A percentile compares a stretch with the other conserved stretches of the same genome.
Conservation (phyloP, 2,888 invertebrate genomes). For the Branchellion lobata region DNA sequence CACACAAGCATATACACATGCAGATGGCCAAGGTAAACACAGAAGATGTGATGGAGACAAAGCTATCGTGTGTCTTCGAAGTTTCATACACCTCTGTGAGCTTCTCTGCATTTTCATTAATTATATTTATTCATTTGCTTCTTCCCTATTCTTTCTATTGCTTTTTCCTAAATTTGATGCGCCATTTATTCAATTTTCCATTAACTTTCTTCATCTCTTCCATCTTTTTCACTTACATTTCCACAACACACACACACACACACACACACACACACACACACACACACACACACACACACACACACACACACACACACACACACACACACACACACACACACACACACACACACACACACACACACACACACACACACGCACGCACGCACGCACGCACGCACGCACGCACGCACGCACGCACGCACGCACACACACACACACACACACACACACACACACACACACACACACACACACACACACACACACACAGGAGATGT, state of each 20-base stretch:
- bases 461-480: slow-evolving; percentile 16
- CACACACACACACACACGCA: slow-evolving; percentile 14
- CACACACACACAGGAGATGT: slow-evolving; percentile 13
- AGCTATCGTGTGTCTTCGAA: slow-evolving; percentile 34
- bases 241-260: too few relatives aligned
- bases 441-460: slow-evolving; percentile 18
- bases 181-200: too few relatives aligned
- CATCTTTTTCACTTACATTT: too few relatives aligned
- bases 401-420: neutral
- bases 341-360: slow-evolving; percentile 18
- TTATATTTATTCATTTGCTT: too few relatives aligned
- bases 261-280: too few relatives aligned
- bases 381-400: neutral
- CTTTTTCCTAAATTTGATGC: too few relatives aligned
- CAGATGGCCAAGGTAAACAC: slow-evolving; percentile 22
- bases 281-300: too few relatives aligned
- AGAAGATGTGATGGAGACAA: slow-evolving; percentile 32
- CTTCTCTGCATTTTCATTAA: too few relatives aligned
- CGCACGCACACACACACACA: slow-evolving; percentile 10
- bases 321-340: slow-evolving; percentile 10
- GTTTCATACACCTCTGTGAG: slow-evolving; percentile 33
- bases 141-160: too few relatives aligned
- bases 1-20: too few relatives aligned
- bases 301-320: too few relatives aligned
- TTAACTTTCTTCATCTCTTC: too few relatives aligned